These are phyloP conservation scores for Eurystomus glaucurus DNA, from an alignment of 2,797 vertebrate genomes.

Conservation along the genomic window DNA sequence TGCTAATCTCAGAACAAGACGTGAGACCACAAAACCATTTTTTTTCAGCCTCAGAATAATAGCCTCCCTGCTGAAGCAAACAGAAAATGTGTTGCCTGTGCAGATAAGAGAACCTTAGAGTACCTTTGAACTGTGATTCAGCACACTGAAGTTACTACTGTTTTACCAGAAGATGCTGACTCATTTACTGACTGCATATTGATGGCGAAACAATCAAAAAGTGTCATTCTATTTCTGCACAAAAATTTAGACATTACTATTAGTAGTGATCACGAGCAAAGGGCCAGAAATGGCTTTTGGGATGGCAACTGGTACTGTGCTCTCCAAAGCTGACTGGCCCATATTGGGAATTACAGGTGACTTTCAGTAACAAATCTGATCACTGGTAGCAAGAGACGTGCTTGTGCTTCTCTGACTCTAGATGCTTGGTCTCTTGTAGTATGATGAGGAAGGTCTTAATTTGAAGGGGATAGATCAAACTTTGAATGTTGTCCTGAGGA, in stretches of 20 bases:
- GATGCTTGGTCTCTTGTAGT: background rate
- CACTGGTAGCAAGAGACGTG: background rate
- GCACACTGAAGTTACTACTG: slow-evolving; percentile 36
- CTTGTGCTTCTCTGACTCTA: background rate
- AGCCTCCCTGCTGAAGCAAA: slow-evolving; percentile 57
- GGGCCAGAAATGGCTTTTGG: background rate
- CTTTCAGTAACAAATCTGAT: background rate
- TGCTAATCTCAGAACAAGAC: slow-evolving; percentile 41
- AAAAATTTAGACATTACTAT: background rate
- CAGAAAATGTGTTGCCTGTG: slow-evolving; percentile 56
- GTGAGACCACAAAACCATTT: slow-evolving; percentile 17
- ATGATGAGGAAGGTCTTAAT: background rate
- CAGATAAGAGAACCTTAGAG: slow-evolving; percentile 36
- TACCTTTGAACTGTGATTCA: slow-evolving; percentile 66
- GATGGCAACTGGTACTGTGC: background rate
- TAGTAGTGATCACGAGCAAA: background rate
- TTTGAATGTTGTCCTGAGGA: background rate
- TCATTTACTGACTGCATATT: slow-evolving; percentile 1
- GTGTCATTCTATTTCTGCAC: background rate
- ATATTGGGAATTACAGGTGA: fast-evolving
- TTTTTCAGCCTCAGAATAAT: slow-evolving; percentile 26
- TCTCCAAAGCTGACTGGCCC: background rate
- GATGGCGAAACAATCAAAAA: background rate
- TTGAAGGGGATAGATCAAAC: background rate
- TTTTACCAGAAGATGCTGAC: slow-evolving; percentile 54